Conservation (phyloP, 2,888 invertebrate genomes). For the Tromatobia lineatoria region DNA sequence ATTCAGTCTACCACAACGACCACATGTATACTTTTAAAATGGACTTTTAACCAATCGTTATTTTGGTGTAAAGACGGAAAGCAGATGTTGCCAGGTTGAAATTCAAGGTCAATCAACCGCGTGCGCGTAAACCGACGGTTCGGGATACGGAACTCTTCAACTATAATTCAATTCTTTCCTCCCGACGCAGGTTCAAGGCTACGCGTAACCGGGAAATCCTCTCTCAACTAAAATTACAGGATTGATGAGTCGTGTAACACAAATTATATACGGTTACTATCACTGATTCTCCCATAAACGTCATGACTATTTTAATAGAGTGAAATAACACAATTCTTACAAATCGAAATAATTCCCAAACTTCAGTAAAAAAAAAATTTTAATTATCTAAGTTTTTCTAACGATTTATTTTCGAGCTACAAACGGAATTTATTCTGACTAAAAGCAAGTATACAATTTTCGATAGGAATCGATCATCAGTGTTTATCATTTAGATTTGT, state of each 20-base stretch:
- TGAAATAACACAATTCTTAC: not conserved
- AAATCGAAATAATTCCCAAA: too few relatives aligned
- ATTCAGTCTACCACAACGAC: not conserved
- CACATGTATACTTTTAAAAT: not conserved
- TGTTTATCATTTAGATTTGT: too few relatives aligned
- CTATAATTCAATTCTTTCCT: slow-evolving; percentile 52
- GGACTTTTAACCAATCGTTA: slow-evolving; percentile 10
- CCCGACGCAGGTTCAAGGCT: slow-evolving; percentile 47
- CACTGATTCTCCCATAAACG: not conserved
- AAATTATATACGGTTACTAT: slow-evolving; percentile 15
- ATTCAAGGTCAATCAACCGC: slow-evolving; percentile 50
- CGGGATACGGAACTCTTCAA: slow-evolving; percentile 49
- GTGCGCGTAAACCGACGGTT: slow-evolving; percentile 13
- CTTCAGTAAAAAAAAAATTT: too few relatives aligned
- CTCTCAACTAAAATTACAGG: slow-evolving; percentile 38
- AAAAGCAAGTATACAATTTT: too few relatives aligned
- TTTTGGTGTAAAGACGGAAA: slow-evolving; percentile 20
- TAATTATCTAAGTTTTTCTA: too few relatives aligned
- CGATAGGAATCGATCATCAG: too few relatives aligned
- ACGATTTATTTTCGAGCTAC: too few relatives aligned
- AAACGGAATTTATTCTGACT: too few relatives aligned
- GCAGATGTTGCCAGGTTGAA: slow-evolving; percentile 55
- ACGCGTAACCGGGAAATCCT: slow-evolving; percentile 15
- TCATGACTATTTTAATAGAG: slow-evolving; percentile 16
- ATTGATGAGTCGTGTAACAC: slow-evolving; percentile 43